A percentile compares a stretch with the other conserved stretches of the same genome.
Conservation (phyloP, 2,888 invertebrate genomes). For the Phrixothrix hirtus region DNA sequence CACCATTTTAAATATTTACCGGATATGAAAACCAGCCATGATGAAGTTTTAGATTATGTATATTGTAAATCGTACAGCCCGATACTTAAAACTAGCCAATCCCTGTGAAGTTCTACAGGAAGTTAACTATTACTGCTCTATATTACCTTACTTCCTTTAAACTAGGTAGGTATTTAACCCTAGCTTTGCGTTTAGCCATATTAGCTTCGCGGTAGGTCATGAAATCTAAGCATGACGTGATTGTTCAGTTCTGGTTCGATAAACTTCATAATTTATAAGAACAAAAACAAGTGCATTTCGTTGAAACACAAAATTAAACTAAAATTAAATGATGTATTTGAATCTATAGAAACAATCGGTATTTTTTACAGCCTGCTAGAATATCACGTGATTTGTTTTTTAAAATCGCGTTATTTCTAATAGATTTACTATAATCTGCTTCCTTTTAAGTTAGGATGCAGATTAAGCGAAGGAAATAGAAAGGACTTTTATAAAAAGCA, state of each 20-base stretch:
- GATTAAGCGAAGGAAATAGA: too few species aligned
- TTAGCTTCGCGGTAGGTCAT: slow-evolving; percentile 33
- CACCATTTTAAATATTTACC: slow-evolving; percentile 42
- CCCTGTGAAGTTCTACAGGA: slow-evolving; percentile 37
- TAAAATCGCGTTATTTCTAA: too few species aligned
- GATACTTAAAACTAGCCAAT: slow-evolving; percentile 39
- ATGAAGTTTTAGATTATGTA: slow-evolving; percentile 42
- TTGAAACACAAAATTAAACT: not conserved
- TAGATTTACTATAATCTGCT: too few species aligned
- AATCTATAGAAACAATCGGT: too few species aligned
- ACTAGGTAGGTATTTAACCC: slow-evolving; percentile 34
- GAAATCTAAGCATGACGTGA: slow-evolving; percentile 31
- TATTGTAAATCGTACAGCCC: slow-evolving; percentile 40
- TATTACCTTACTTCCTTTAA: slow-evolving; percentile 38
- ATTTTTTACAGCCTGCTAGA: too few species aligned
- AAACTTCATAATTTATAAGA: slow-evolving; percentile 13
- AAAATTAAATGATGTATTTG: too few species aligned
- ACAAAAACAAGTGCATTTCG: slow-evolving; percentile 1
- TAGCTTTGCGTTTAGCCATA: slow-evolving; percentile 27
- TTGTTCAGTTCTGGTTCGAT: slow-evolving; percentile 24
- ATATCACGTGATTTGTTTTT: too few species aligned
- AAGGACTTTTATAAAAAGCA: too few species aligned
- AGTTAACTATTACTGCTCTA: slow-evolving; percentile 39
- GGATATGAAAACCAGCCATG: slow-evolving; percentile 45
- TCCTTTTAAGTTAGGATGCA: too few species aligned